These are phyloP conservation scores for Percopsis omiscomaycus DNA, from an alignment of 2,797 vertebrate species.

Conservation along the genomic window DNA sequence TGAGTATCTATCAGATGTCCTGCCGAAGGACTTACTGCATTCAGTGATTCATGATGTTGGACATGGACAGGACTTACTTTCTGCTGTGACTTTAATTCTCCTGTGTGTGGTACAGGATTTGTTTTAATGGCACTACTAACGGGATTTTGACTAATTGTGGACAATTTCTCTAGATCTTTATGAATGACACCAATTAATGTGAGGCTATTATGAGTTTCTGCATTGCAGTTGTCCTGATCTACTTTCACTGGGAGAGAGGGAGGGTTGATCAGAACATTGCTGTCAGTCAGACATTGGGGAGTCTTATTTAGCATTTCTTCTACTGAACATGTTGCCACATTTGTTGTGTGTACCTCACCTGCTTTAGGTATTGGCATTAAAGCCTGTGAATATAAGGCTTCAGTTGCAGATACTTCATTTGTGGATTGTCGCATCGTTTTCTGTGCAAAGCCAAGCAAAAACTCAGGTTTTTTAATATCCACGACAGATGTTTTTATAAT, in stretches of 20 bases:
- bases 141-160: background rate
- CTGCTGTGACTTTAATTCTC: constrained; percentile 10
- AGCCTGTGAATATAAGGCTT: constrained; percentile 65
- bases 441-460: constrained; percentile 50
- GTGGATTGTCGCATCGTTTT: constrained; percentile 62
- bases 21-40: constrained; percentile 20
- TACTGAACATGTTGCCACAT: constrained; percentile 39
- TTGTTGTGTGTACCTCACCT: constrained; percentile 68
- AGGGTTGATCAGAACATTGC: constrained; percentile 34
- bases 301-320: constrained; percentile 35
- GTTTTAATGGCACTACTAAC: constrained; percentile 5
- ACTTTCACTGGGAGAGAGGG: constrained; percentile 37
- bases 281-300: constrained; percentile 37
- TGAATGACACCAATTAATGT: constrained; percentile 16
- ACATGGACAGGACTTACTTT: background rate
- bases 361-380: constrained; percentile 61
- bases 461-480: constrained; percentile 56
- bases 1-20: constrained; percentile 6
- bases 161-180: constrained; percentile 29
- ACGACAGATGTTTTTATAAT: constrained; percentile 45
- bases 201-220: constrained; percentile 25
- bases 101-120: constrained; percentile 16
- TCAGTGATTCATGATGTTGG: constrained; percentile 12
- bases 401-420: constrained; percentile 59
- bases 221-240: constrained; percentile 25